Base-by-base conservation (phyloP, 2,888 invertebrate species). In the Cinara cedri region DNA sequence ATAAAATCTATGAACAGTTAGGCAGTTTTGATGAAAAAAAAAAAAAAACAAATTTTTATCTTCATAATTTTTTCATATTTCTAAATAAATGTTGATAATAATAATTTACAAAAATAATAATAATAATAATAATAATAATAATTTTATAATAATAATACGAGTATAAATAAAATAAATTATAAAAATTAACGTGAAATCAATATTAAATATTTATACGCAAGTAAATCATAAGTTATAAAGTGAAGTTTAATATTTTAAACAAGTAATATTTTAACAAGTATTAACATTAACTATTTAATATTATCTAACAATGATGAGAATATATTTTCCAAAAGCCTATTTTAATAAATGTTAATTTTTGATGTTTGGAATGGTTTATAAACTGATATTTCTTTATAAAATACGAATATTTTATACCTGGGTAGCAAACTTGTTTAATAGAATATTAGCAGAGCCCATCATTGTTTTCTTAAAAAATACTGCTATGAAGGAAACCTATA, bases 221-320 rank as follows among this genome's bases (percentile, higher is more conserved):
- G 70, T 78, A 78, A 78, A 60, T 78, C 78, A 78, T 78, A 70
- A 78, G 68, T 78, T 78, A 78, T n/a, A 60, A 68, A 60, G 60
- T 78, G 78, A 62, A 21, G 60, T 70, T 78, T 46, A 78, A 78
- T 78, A 78, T 70, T 68, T 70, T 78, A 78, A 78, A 78, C 78
- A 78, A 78, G 68, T 78, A 78, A 78, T 78, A 78, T 78, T 78
- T 78, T 68, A 78, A 68, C 66, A 78, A 70, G 44, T 70, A 78
- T 78, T 78, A 78, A 78, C 78, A 78, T 78, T 78, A 78, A 68
- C 78, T 78, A 78, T 78, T 55, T 60, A 78, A 78, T 78, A 78
- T 70, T 78, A 78, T 70, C 68, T 78, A 78, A 78, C 78, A 78
- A 78, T 78, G 78, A 78, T 78, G 78, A 78, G 78, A 62, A 78